A percentile compares a stretch with the other conserved stretches of the same genome.
These are phyloP conservation scores for Lontra canadensis DNA, from an alignment of 2,113 vertebrate genomes.

Conservation along the genomic window DNA sequence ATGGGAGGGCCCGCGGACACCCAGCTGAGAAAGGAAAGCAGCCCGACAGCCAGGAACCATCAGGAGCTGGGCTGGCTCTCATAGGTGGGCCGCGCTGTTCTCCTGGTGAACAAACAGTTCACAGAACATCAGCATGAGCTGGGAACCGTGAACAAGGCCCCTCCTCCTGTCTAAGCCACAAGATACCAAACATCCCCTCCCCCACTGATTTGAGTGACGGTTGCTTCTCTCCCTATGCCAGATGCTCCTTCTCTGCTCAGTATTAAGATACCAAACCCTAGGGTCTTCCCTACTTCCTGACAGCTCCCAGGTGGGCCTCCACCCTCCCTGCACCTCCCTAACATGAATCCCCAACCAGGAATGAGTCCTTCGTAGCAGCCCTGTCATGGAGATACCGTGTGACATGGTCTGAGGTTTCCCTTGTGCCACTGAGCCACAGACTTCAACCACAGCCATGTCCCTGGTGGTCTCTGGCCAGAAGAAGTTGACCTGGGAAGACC, in stretches of 20 bases:
- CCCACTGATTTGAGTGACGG: neutral
- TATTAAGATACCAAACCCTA: neutral
- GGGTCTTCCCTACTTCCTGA: neutral
- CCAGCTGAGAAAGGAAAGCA: neutral
- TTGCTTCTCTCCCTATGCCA: neutral
- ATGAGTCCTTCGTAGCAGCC: neutral
- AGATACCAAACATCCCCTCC: neutral
- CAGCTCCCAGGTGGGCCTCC: neutral
- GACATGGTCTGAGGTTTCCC: neutral
- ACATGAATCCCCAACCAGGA: neutral
- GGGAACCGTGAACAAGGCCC: neutral
- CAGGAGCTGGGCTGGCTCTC: neutral
- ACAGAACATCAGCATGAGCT: fast-evolving
- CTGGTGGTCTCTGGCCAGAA: neutral
- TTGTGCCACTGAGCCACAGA: fast-evolving
- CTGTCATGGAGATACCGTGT: neutral
- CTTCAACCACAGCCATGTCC: neutral
- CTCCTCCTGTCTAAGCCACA: neutral
- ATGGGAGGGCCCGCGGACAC: neutral
- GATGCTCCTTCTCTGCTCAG: neutral
- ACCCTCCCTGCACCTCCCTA: neutral
- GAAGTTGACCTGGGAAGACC: neutral
- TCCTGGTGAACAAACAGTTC: neutral
- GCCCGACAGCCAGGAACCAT: neutral
- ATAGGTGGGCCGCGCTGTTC: fast-evolving